Evolutionary conservation across 2,113 vertebrate genomes (phyloP).

Genomic region (Engystomops pustulosus): DNA sequence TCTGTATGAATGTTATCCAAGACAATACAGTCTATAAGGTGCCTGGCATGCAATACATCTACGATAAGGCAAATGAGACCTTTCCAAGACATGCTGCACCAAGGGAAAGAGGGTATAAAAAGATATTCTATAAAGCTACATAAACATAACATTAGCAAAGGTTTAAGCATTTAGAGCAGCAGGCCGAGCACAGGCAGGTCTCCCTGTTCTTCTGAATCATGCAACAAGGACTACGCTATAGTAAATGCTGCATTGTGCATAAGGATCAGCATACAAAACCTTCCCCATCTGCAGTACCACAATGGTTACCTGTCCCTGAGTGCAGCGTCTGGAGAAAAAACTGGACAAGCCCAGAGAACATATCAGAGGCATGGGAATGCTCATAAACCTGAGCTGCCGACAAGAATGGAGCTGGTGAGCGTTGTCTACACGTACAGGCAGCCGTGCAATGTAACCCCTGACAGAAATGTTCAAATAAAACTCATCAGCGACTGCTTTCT

Average conservation of each 20-base stretch:
- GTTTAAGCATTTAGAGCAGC: neutral
- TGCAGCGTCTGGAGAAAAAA: constrained; percentile 72
- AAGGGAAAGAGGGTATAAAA: neutral
- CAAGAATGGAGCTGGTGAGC: constrained; percentile 65
- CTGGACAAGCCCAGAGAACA: constrained; percentile 77
- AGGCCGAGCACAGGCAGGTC: neutral
- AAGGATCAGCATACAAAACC: constrained; percentile 13
- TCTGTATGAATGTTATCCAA: constrained; percentile 39
- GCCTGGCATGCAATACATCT: neutral
- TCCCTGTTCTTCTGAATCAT: neutral
- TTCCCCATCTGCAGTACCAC: constrained; percentile 22
- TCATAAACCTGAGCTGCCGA: constrained; percentile 68
- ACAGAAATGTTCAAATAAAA: constrained; percentile 62
- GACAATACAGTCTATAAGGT: neutral
- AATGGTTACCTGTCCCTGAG: constrained; percentile 76
- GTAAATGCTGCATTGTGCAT: neutral
- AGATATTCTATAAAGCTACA: neutral
- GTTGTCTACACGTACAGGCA: constrained; percentile 63
- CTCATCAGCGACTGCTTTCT: constrained; percentile 63
- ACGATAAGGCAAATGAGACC: neutral
- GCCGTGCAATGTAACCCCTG: constrained; percentile 60
- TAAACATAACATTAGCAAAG: neutral
- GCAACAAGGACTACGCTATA: neutral
- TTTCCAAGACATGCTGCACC: neutral
- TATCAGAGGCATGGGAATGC: constrained; percentile 69